phyloP scores from a whole-genome alignment of 2,797 vertebrate genomes.

The Hyperoplus lanceolatus region DNA sequence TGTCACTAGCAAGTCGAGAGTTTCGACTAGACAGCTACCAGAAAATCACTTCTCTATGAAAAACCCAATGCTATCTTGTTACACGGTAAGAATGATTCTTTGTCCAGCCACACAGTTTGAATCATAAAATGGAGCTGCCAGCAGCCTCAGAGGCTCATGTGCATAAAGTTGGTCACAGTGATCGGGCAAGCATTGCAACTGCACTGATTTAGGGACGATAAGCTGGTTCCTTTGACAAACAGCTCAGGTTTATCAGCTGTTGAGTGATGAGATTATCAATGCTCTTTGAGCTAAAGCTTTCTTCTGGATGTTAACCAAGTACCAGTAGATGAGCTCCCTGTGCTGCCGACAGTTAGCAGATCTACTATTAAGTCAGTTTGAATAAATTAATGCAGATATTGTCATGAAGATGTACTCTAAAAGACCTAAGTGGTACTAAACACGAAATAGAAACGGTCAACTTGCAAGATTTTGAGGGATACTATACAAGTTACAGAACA shows the following conservation, averaged over 20 bases:
- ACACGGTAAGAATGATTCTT: slow-evolving; percentile 71
- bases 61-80: slow-evolving; percentile 69
- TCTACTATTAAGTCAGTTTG: slow-evolving; percentile 23
- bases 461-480: slow-evolving; percentile 1
- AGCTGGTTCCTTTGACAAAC: slow-evolving; percentile 74
- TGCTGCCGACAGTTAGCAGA: slow-evolving; percentile 48
- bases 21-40: slow-evolving; percentile 58
- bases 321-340: slow-evolving; percentile 62
- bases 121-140: slow-evolving; percentile 67
- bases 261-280: slow-evolving; percentile 79
- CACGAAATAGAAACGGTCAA: background rate
- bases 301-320: slow-evolving; percentile 80
- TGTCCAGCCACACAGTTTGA: slow-evolving; percentile 64
- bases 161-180: slow-evolving; percentile 62
- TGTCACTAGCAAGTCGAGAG: slow-evolving; percentile 67
- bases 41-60: slow-evolving; percentile 71
- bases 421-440: too few relatives aligned
- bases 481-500: background rate
- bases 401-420: background rate
- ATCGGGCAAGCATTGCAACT: slow-evolving; percentile 64
- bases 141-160: slow-evolving; percentile 49
- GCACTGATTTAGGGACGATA: slow-evolving; percentile 69
- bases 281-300: slow-evolving; percentile 80
- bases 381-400: slow-evolving; percentile 10
- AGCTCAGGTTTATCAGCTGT: slow-evolving; percentile 78